phyloP scores from a whole-genome alignment of 2,113 vertebrate species.

The Fregata magnificens region DNA sequence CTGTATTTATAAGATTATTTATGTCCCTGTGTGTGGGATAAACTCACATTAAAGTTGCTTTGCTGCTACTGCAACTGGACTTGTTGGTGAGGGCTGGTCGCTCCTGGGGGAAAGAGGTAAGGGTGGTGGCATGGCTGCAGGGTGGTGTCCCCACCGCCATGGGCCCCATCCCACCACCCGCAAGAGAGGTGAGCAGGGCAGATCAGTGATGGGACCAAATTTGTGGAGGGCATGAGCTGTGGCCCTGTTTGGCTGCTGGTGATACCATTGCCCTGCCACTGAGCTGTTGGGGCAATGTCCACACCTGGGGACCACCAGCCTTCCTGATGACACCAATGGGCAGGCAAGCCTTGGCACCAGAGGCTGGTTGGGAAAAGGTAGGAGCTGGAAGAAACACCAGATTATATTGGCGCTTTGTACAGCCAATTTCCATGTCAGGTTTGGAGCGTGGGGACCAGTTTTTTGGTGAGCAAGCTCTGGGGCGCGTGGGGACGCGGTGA shows the following conservation, averaged over 20 bases:
- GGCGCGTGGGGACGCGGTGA: fast-evolving
- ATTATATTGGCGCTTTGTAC: background rate
- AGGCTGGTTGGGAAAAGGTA: background rate
- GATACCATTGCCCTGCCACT: fast-evolving
- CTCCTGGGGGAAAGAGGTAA: background rate
- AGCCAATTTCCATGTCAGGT: background rate
- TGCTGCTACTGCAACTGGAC: background rate
- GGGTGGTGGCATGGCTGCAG: background rate
- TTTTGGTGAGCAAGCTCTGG: fast-evolving
- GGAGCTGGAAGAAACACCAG: background rate
- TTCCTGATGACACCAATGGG: fast-evolving
- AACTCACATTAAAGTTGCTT: background rate
- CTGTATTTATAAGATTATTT: background rate
- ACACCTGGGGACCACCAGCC: background rate
- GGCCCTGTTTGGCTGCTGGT: background rate
- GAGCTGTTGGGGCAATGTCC: background rate
- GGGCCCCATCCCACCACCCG: background rate
- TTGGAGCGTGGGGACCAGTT: background rate
- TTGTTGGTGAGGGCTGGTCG: background rate
- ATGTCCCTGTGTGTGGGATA: background rate
- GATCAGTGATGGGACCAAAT: background rate
- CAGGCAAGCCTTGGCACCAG: background rate
- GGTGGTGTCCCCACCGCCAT: background rate
- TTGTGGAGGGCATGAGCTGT: background rate
- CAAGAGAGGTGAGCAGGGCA: background rate